These are phyloP conservation scores for Platyscapa corneri DNA, from an alignment of 1,140 invertebrate genomes.

Conservation along the genomic window DNA sequence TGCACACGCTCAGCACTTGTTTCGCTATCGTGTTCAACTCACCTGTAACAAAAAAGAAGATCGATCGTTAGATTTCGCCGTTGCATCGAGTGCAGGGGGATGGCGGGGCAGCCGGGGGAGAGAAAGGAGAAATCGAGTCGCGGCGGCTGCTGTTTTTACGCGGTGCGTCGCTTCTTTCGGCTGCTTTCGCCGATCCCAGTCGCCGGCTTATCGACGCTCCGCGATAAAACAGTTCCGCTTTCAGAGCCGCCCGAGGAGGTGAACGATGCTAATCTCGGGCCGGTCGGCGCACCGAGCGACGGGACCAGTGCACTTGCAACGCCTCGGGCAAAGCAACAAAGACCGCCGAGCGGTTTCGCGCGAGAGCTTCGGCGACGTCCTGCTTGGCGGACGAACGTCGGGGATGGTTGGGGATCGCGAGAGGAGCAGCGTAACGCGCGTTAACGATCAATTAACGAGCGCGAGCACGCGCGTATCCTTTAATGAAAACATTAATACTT, in stretches of 20 bases:
- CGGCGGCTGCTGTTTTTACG: no score
- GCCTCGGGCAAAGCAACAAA: no score
- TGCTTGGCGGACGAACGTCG: neutral
- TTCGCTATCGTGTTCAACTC: constrained; percentile 35
- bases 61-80: constrained; percentile 29
- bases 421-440: neutral
- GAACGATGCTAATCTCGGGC: no score
- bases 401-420: neutral
- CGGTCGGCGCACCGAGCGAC: no score
- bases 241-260: no score
- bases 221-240: no score
- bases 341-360: no score
- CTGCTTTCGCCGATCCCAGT: no score
- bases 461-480: constrained; percentile 11
- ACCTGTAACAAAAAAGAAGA: constrained; percentile 47
- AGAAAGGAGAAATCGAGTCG: neutral
- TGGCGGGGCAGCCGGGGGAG: neutral
- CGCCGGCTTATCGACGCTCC: no score
- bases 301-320: no score
- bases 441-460: constrained; percentile 33
- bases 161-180: no score
- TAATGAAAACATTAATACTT: constrained; percentile 52
- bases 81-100: neutral
- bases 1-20: neutral
- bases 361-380: neutral